Evolutionary conservation across 2,888 invertebrate species (phyloP), one percentile per base, ranked within the genome.

Genomic region (Cephus rjabovi): DNA sequence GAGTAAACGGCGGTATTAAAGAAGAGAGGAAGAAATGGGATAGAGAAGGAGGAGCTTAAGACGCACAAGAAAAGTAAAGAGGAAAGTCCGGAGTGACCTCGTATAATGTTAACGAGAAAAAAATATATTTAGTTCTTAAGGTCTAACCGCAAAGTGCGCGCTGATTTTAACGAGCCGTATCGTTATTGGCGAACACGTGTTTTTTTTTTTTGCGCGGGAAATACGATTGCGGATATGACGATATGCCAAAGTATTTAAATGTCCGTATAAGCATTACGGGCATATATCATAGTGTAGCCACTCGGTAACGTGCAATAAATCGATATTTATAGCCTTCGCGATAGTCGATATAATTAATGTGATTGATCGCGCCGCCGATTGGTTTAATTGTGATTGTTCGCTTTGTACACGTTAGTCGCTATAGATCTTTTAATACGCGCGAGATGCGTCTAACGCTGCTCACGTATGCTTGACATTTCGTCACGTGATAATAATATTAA

Each of bases 311-410:
- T 37, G 79, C 73, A 79, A 81, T 83, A 79, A 83, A 80, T 80
- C 69, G 78, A 81, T 82, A 79, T 82, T 81, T 82, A 83, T 81
- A 80, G 79, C 23, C 23, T 23, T 23, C 23, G 56, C 23, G 56
- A 56, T 23, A 56, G 56, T 23, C 23, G 56, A 56, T 56, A 2
- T 56, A 79, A 76, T 80, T 70, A 76, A 82, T 84, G 82, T 84
- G 84, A 84, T 83, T 83, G 83, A 83, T 84, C 82, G 81, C 78
- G 74, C 79, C 81, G 84, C 78, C 81, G 83, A 83, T 84, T 84
- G 83, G 79, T 77, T 81, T 82, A 84, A 85, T 86, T 84, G 83
- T 83, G 82, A 84, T 83, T 82, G 81, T 68, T 75, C 76, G 81
- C 80, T 80, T 81, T 81, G 81, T 82, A 71, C 0, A 40, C 15